phyloP scores from a whole-genome alignment of 2,888 invertebrate genomes.

The Zhuqinia jingwanae region DNA sequence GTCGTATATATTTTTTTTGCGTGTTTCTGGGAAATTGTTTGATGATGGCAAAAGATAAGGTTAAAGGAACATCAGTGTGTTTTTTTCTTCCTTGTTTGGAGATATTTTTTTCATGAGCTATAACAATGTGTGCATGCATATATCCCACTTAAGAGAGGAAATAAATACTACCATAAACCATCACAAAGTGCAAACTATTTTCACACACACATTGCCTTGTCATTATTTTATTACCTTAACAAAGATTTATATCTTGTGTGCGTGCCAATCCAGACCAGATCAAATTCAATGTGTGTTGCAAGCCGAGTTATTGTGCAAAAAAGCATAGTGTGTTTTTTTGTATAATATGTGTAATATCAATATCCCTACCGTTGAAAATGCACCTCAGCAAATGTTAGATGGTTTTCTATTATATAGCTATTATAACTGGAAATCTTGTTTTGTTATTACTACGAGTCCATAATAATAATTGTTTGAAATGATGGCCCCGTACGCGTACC shows the following conservation, averaged over 20 bases:
- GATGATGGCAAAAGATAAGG: neutral
- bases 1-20: neutral
- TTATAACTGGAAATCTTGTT: too few relatives aligned
- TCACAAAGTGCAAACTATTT: neutral
- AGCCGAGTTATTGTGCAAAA: neutral
- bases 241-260: constrained; percentile 52
- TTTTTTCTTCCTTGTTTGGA: neutral
- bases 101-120: neutral
- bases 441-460: too few relatives aligned
- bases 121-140: neutral
- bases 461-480: too few relatives aligned
- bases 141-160: neutral
- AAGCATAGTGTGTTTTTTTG: too few relatives aligned
- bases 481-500: too few relatives aligned
- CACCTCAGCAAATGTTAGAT: too few relatives aligned
- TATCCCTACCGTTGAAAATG: too few relatives aligned
- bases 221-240: constrained; percentile 51
- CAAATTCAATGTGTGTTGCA: constrained; percentile 35
- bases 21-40: constrained; percentile 3
- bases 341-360: too few relatives aligned
- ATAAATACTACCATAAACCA: neutral
- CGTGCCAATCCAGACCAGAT: constrained; percentile 25
- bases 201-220: constrained; percentile 4
- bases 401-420: too few relatives aligned
- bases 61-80: neutral